Evolutionary conservation across 2,888 invertebrate species (phyloP).

Genomic region (Noctua comes): DNA sequence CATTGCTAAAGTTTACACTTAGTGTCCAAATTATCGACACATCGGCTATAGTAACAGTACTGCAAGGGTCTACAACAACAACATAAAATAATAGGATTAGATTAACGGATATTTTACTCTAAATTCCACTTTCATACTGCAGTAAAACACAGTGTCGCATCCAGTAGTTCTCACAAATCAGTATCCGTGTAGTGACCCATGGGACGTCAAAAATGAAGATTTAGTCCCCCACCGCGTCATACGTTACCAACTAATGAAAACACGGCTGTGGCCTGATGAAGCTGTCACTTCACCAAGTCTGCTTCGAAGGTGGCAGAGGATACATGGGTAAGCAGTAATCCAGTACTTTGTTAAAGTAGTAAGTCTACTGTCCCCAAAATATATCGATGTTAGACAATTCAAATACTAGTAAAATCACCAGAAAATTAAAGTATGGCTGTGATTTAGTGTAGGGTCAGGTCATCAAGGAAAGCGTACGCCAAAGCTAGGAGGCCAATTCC

Average conservation of each 20-base stretch:
- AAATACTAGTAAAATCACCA: neutral
- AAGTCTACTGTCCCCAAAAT: neutral
- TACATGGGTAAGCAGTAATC: constrained; percentile 25
- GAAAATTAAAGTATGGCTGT: neutral
- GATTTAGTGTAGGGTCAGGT: neutral
- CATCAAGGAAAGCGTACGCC: neutral
- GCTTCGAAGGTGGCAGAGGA: constrained; percentile 4
- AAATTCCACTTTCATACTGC: neutral
- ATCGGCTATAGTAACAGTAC: too few relatives aligned
- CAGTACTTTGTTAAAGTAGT: neutral
- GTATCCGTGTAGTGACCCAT: constrained; percentile 75
- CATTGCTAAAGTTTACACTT: neutral
- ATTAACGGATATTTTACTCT: neutral
- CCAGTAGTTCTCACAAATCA: constrained; percentile 65
- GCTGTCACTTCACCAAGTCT: constrained; percentile 73
- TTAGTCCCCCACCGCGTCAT: constrained; percentile 89
- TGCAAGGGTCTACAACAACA: too few relatives aligned
- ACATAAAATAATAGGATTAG: neutral
- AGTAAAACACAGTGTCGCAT: constrained; percentile 61
- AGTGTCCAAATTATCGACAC: neutral
- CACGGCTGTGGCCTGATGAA: constrained; percentile 84
- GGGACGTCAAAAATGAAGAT: constrained; percentile 91
- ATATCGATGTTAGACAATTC: neutral
- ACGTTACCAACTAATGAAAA: constrained; percentile 89
- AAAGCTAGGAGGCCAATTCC: neutral